A percentile compares a stretch with the other conserved stretches of the same genome.
Evolutionary conservation across 2,888 invertebrate species (phyloP).

Genomic region (Hypomecis punctinalis): DNA sequence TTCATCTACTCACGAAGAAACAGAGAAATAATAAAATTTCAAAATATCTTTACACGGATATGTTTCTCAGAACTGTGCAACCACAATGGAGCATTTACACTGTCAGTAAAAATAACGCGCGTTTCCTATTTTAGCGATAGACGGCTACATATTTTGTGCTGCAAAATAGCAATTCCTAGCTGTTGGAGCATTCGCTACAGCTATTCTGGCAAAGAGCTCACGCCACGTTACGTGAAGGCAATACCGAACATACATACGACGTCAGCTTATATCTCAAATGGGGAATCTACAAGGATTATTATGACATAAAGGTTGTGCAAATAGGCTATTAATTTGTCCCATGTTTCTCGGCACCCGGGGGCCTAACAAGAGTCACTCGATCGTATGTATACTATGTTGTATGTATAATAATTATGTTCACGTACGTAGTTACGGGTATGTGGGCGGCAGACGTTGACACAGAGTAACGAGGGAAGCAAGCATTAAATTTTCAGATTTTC

Average conservation of each 20-base stretch:
- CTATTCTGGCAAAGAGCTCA: slow-evolving; percentile 28
- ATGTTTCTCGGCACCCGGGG: slow-evolving; percentile 30
- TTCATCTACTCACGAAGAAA: slow-evolving; percentile 16
- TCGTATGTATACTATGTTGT: slow-evolving; percentile 15
- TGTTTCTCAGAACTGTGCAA: slow-evolving; percentile 10
- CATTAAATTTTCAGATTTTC: slow-evolving; percentile 67
- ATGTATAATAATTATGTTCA: slow-evolving; percentile 4
- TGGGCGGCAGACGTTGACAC: slow-evolving; percentile 33
- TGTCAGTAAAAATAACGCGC: slow-evolving; percentile 29
- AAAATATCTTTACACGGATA: slow-evolving; percentile 8
- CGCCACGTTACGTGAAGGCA: slow-evolving; percentile 33
- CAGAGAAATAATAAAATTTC: slow-evolving; percentile 5
- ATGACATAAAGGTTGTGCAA: slow-evolving; percentile 38
- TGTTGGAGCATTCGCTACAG: slow-evolving; percentile 26
- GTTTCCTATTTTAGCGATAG: slow-evolving; percentile 22
- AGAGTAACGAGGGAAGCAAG: slow-evolving; percentile 58
- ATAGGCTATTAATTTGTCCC: slow-evolving; percentile 38
- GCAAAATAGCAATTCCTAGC: slow-evolving; percentile 30
- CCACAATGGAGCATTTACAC: slow-evolving; percentile 25
- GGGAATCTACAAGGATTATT: slow-evolving; percentile 36
- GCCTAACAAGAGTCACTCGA: slow-evolving; percentile 26
- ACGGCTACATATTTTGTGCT: slow-evolving; percentile 24
- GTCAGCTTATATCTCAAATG: slow-evolving; percentile 35
- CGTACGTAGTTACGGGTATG: slow-evolving; percentile 19
- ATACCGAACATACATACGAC: slow-evolving; percentile 31